Base-by-base conservation (phyloP, 1,140 invertebrate genomes). In the Globodera ellingtonae region DNA sequence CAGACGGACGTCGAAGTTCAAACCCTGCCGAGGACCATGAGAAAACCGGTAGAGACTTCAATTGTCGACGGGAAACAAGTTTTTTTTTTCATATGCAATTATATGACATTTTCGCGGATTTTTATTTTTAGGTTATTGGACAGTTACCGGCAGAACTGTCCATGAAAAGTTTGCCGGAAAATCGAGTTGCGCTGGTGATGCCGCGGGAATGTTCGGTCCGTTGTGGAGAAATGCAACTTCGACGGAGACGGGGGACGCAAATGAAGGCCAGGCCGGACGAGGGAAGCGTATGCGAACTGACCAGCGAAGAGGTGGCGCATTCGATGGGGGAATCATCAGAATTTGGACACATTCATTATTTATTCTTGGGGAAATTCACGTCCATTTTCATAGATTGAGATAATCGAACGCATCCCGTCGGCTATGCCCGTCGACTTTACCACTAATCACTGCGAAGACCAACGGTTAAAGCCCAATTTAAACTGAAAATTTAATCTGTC, bases 61-160 rank as follows among this genome's bases (percentile, higher is more conserved):
- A 79, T 81, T 70, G 65, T 71, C 9, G 71, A 81, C 65, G 80
- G 80, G n/a, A 79, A 67, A 81, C 80, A 81, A 66, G 80, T 81
- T 52, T 46, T 15, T 50, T n/a, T 79, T 50, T 79, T 13, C 44
- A 59, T 66, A 6, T 15, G 46, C 46, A 50, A 47, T 73, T 35
- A 73, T 52, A 21, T 59, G 18, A 6, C 10, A 15, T 65, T 46
- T 47, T 8, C 18, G 3, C 44, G 21, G n/a, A 77, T 6, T n/a
- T 66, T n/a, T 21, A 15, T 50, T 18, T 21, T 73, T 24, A 81
- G 79, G 35, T 81, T 21, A 18, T 81, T 50, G 80, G 81, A n/a
- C 47, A 81, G 8, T 67, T 81, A n/a, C 75, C 80, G 15, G 21
- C 56, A 5, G 66, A 81, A 62, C n/a, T 81, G 8, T 13, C 80